Evolutionary conservation across 2,888 invertebrate genomes (phyloP).

Genomic region (Autographa pulchrina): DNA sequence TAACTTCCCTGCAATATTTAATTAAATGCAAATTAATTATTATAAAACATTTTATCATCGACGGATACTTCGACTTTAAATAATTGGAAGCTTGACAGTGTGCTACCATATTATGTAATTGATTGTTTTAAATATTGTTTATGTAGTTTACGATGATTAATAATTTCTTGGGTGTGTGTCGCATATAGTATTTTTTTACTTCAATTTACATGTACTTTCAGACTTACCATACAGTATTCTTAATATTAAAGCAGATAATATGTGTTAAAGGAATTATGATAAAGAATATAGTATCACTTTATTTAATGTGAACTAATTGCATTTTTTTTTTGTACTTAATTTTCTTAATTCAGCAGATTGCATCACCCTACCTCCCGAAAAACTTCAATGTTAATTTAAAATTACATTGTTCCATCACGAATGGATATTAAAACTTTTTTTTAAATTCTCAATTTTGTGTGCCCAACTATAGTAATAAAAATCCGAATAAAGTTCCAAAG

Average conservation of each 20-base stretch:
- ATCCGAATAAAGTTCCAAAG: neutral
- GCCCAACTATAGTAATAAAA: neutral
- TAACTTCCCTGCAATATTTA: constrained; percentile 22
- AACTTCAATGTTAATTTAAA: neutral
- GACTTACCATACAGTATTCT: too few species aligned
- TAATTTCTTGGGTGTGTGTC: neutral
- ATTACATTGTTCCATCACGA: neutral
- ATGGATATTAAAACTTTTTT: neutral
- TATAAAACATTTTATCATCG: constrained; percentile 30
- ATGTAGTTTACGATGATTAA: neutral
- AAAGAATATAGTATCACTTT: too few species aligned
- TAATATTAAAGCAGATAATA: too few species aligned
- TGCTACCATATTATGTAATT: constrained; percentile 53
- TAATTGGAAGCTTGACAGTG: constrained; percentile 35
- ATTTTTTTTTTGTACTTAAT: too few species aligned
- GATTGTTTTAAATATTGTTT: neutral
- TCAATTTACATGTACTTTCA: too few species aligned
- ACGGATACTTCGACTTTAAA: constrained; percentile 54
- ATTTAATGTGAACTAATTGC: too few species aligned
- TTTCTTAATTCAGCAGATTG: too few species aligned
- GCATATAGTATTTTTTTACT: too few species aligned
- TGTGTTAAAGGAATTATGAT: too few species aligned
- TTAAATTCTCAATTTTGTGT: neutral
- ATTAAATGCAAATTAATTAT: constrained; percentile 27
- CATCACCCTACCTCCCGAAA: neutral